Conservation (phyloP, 2,113 vertebrate species). For the Falcunculus frontatus region DNA sequence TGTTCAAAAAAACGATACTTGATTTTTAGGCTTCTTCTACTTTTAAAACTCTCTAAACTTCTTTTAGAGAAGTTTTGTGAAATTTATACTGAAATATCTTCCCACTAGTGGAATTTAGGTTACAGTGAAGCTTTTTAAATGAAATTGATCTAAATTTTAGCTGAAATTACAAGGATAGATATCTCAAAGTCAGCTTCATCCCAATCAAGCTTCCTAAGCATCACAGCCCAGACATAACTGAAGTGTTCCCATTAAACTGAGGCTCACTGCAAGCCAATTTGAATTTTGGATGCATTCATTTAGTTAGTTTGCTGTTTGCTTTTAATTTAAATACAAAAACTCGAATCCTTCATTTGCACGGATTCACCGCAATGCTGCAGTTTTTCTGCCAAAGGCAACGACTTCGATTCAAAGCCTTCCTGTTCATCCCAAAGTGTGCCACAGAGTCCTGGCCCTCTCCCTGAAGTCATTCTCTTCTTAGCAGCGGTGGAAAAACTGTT, state of each 20-base stretch:
- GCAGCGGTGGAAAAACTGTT: neutral
- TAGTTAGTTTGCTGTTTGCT: neutral
- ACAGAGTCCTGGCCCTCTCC: neutral
- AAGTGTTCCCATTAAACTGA: neutral
- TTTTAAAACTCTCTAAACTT: neutral
- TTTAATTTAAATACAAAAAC: neutral
- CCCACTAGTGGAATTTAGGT: neutral
- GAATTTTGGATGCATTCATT: neutral
- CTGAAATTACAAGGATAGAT: neutral
- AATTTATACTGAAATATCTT: neutral
- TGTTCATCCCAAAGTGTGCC: neutral
- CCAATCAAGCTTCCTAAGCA: neutral
- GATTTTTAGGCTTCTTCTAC: neutral
- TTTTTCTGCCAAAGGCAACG: neutral
- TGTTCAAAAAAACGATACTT: neutral
- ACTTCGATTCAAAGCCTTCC: neutral
- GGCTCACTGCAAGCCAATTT: neutral
- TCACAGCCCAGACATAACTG: neutral
- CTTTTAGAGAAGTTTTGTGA: neutral
- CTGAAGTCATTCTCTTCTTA: neutral
- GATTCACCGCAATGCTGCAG: neutral
- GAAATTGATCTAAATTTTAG: conserved; percentile 7
- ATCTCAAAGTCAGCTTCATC: neutral
- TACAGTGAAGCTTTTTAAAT: neutral
- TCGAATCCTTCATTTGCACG: neutral